Percentiles rank a stretch among this genome's conserved stretches.
phyloP scores from a whole-genome alignment of 2,113 vertebrate species.

The Mugil cephalus region DNA sequence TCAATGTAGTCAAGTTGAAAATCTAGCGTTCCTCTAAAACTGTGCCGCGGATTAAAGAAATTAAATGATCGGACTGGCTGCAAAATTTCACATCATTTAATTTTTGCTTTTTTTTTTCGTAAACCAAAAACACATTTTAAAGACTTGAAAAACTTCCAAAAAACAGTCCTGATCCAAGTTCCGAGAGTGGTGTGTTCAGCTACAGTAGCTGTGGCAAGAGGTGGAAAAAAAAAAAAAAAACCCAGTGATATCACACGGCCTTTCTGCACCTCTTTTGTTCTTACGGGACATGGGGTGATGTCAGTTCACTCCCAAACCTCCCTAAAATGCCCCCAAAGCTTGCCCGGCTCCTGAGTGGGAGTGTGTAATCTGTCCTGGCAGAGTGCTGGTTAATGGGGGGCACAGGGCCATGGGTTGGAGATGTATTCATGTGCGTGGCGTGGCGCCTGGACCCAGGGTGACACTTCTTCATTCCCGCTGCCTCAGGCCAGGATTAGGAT shows the following conservation, averaged over 20 bases:
- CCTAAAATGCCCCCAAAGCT: slow-evolving; percentile 79
- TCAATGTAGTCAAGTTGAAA: slow-evolving; percentile 44
- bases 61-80: slow-evolving; percentile 20
- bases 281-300: slow-evolving; percentile 73
- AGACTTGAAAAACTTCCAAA: slow-evolving; percentile 16
- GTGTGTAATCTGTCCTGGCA: slow-evolving; percentile 86
- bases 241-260: slow-evolving; percentile 58
- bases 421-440: slow-evolving; percentile 85
- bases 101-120: background rate
- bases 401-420: slow-evolving; percentile 77
- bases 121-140: background rate
- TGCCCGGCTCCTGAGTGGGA: slow-evolving; percentile 77
- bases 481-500: slow-evolving; percentile 96
- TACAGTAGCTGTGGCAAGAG: slow-evolving; percentile 54
- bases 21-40: slow-evolving; percentile 30
- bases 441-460: slow-evolving; percentile 83
- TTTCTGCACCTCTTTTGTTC: slow-evolving; percentile 81
- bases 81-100: slow-evolving; percentile 19
- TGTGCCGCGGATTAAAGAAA: background rate
- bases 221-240: slow-evolving; percentile 65
- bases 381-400: slow-evolving; percentile 85
- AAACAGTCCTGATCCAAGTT: slow-evolving; percentile 3
- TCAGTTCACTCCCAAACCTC: slow-evolving; percentile 74
- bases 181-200: slow-evolving; percentile 19
- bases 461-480: slow-evolving; percentile 88